A percentile compares a stretch with the other conserved stretches of the same genome.
These are phyloP conservation scores for Epizoanthus scotinus DNA, from an alignment of 92 coral and sea anemone species.

Conservation along the genomic window DNA sequence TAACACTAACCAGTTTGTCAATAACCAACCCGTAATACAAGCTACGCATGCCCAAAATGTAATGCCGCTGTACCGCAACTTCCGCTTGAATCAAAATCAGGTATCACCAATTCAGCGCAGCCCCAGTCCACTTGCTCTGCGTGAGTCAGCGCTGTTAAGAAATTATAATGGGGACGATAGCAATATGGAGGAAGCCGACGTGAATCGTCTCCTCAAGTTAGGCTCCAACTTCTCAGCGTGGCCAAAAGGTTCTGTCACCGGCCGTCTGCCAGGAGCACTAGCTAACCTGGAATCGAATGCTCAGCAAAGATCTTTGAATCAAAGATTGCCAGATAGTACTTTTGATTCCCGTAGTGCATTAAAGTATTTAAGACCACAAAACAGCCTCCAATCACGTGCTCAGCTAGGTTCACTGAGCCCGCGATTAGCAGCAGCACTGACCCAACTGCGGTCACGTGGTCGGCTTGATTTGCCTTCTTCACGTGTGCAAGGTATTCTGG, in stretches of 20 bases:
- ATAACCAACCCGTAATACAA: slow-evolving; percentile 7
- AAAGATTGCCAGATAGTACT: background rate
- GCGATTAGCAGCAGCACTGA: background rate
- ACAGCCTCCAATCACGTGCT: slow-evolving; percentile 1
- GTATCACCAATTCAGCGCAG: background rate
- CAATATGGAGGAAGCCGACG: slow-evolving; percentile 17
- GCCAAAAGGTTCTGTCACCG: slow-evolving; percentile 19
- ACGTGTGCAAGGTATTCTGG: slow-evolving; percentile 11
- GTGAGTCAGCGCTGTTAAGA: background rate
- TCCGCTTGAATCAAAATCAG: slow-evolving; percentile 31
- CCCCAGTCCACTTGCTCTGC: slow-evolving; percentile 4
- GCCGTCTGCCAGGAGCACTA: slow-evolving; percentile 7
- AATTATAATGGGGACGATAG: background rate
- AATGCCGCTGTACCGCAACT: slow-evolving; percentile 4
- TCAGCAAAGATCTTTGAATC: slow-evolving; percentile 36
- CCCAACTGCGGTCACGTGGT: slow-evolving; percentile 21
- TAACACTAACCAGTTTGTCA: background rate
- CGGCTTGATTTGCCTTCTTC: background rate
- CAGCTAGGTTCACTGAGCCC: slow-evolving; percentile 16
- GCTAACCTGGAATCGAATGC: slow-evolving; percentile 17
- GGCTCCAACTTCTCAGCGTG: slow-evolving; percentile 35
- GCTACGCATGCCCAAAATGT: slow-evolving; percentile 12
- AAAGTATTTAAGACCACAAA: background rate
- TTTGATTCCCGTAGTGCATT: slow-evolving; percentile 5
- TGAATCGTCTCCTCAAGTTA: slow-evolving; percentile 13